These are phyloP conservation scores for Alca torda DNA, from an alignment of 2,797 vertebrate species.

Conservation along the genomic window DNA sequence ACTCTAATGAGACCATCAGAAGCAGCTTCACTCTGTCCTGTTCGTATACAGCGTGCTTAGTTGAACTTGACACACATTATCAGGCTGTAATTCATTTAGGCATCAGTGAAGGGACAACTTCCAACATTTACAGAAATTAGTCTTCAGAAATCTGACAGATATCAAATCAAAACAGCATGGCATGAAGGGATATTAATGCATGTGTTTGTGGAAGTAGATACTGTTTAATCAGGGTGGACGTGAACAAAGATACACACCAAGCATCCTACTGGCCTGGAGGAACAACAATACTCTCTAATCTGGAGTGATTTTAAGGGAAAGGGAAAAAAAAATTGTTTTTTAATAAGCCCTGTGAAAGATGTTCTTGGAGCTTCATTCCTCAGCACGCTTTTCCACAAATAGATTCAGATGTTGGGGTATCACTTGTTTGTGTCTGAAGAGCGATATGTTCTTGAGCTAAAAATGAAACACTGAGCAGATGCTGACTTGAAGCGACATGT, in stretches of 20 bases:
- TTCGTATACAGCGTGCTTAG: background rate
- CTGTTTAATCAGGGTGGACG: background rate
- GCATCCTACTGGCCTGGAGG: background rate
- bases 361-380: background rate
- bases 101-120: background rate
- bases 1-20: constrained; percentile 14
- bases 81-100: background rate
- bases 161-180: background rate
- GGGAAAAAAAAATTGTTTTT: background rate
- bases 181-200: background rate
- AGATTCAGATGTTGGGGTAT: constrained; percentile 42
- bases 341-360: background rate
- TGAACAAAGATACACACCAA: background rate
- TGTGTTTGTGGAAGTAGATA: background rate
- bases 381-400: background rate
- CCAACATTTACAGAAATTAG: background rate
- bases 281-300: background rate
- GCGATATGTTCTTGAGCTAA: constrained; percentile 21
- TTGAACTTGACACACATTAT: background rate
- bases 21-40: background rate
- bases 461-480: constrained; percentile 57
- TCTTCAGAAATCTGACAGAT: background rate
- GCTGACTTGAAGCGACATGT: background rate
- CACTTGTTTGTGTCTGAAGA: constrained; percentile 31
- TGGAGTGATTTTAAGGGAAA: background rate